A percentile compares a stretch with the other conserved stretches of the same genome.
These are phyloP conservation scores for Phocides pigmalion DNA, from an alignment of 1,140 invertebrate genomes.

Conservation along the genomic window DNA sequence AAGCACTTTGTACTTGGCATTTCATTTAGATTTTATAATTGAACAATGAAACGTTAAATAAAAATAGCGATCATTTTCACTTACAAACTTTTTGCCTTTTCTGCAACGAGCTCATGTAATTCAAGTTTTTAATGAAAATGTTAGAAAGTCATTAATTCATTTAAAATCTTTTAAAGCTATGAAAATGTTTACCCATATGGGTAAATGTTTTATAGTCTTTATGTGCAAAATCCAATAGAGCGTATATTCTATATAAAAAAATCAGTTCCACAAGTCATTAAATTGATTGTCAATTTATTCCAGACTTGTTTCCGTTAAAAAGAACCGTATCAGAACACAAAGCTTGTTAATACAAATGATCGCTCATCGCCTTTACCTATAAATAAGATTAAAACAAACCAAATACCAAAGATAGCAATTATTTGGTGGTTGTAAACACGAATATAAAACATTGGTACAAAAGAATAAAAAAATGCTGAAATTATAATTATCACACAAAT, in stretches of 20 bases:
- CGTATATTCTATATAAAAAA: no score
- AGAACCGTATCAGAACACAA: not conserved
- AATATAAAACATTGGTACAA: constrained; percentile 30
- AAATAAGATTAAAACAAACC: constrained; percentile 33
- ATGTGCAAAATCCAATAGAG: no score
- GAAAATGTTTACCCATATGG: no score
- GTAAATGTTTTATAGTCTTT: no score
- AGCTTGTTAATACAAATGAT: constrained; percentile 18
- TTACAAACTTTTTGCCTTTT: constrained; percentile 5
- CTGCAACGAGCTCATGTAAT: no score
- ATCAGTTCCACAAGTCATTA: no score
- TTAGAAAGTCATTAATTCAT: no score
- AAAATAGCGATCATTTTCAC: constrained; percentile 25
- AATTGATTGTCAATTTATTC: no score
- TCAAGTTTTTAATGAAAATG: no score
- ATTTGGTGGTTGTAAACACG: constrained; percentile 23
- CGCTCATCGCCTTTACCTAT: constrained; percentile 6
- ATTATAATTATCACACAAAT: constrained; percentile 46
- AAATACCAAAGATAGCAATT: constrained; percentile 21
- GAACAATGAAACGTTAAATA: constrained; percentile 22
- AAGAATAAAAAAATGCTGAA: constrained; percentile 49
- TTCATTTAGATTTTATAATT: constrained; percentile 34
- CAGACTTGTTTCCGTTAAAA: no score
- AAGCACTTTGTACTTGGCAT: constrained; percentile 75
- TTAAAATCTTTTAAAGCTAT: no score